Base-by-base conservation (phyloP, 2,797 vertebrate genomes). In the Dryobates pubescens region DNA sequence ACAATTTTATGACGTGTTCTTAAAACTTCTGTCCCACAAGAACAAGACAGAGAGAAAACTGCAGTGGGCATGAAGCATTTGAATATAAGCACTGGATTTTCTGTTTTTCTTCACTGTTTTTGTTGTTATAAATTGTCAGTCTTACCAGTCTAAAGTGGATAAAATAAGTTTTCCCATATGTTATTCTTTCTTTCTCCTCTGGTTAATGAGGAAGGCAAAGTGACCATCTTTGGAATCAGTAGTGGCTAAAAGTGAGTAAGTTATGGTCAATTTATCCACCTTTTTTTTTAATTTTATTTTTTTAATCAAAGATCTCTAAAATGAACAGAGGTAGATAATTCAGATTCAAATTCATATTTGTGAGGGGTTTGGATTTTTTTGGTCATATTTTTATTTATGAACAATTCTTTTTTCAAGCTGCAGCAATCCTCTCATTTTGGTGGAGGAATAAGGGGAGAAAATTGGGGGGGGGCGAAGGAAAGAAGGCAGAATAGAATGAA, bases 31-130 rank as follows among this genome's bases (percentile, higher is more conserved):
- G 9, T 4, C 16, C 3, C 12, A 53, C 53, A 83, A 84, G 3
- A 59, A 43, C 5, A 49, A 57, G 3, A 29, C 19, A 53, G 6
- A 72, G 20, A 34, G 9, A 73, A 76, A 86, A 9, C 0, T 29
- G 17, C 1, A 38, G 38, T 29, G 16, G 6, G 19, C 3, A 13
- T 1, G 1, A 79, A 56, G 5, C 1, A 1, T 58, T 2, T 23
- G 2, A 29, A 47, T 6, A 10, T 3, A 83, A 57, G 7, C 10
- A 36, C 34, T 85, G 70, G 49, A 3, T 65, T 67, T 77, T 49
- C 24, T 82, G 10, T 47, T 57, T 70, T 74, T 59, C 11, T 65
- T 72, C 61, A 9, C 17, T 49, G 6, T 5, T 81, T 87, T 53
- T 65, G 3, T 57, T 67, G 10, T 22, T 85, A 88, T 51, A 84